Conservation (phyloP, 2,888 invertebrate species). For the Euplagia quadripunctaria region DNA sequence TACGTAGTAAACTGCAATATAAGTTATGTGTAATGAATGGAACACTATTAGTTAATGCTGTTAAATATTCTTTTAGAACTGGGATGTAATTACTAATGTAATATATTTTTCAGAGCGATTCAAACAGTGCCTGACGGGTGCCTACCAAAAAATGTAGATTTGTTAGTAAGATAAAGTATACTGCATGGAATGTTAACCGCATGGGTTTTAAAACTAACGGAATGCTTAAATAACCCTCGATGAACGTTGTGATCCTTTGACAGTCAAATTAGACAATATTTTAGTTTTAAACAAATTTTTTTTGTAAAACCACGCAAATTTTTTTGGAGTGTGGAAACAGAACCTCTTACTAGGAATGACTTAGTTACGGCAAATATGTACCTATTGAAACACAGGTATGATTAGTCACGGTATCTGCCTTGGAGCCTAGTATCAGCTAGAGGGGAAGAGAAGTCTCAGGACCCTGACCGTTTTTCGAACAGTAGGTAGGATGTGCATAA, state of each 20-base stretch:
- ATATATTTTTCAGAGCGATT: slow-evolving; percentile 82
- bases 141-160: slow-evolving; percentile 87
- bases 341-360: too few relatives aligned
- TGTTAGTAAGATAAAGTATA: slow-evolving; percentile 83
- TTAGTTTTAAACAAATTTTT: not conserved
- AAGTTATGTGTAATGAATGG: slow-evolving; percentile 42
- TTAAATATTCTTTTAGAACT: slow-evolving; percentile 21
- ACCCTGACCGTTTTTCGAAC: not conserved
- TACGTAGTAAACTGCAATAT: not conserved
- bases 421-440: too few relatives aligned
- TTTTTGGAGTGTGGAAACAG: too few relatives aligned
- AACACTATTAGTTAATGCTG: slow-evolving; percentile 18
- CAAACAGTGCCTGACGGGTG: slow-evolving; percentile 85
- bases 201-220: slow-evolving; percentile 44
- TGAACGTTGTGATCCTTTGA: slow-evolving; percentile 24
- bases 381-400: too few relatives aligned
- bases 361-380: too few relatives aligned
- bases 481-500: not conserved
- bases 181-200: slow-evolving; percentile 69
- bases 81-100: slow-evolving; percentile 58
- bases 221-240: slow-evolving; percentile 23
- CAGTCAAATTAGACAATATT: not conserved
- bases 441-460: not conserved
- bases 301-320: too few relatives aligned
- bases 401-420: too few relatives aligned